A percentile compares a stretch with the other conserved stretches of the same genome.
Conservation (phyloP, 64 coral and sea anemone genomes). For the Orbicella faveolata region DNA sequence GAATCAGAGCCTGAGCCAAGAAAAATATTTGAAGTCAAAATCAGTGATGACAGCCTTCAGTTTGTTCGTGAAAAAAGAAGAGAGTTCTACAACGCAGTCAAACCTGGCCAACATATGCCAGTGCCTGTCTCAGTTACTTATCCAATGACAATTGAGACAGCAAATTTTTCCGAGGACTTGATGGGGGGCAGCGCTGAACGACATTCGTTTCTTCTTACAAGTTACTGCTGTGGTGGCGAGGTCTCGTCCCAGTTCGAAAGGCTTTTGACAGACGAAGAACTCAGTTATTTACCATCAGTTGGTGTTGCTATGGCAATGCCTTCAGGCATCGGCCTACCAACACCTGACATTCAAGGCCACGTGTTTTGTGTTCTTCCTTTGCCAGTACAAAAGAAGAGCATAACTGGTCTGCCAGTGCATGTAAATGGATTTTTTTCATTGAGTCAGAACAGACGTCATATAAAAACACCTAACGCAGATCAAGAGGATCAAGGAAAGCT, state of each 20-base stretch:
- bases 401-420: constrained; percentile 91
- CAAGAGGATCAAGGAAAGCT: constrained; percentile 45
- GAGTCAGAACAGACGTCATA: constrained; percentile 85
- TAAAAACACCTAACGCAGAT: constrained; percentile 83
- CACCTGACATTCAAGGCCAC: constrained; percentile 10
- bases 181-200: too few species aligned
- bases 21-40: constrained; percentile 52
- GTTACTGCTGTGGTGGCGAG: background rate
- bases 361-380: constrained; percentile 92
- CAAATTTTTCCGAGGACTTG: too few species aligned
- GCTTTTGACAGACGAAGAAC: background rate
- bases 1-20: constrained; percentile 11
- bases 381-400: constrained; percentile 75
- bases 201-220: background rate
- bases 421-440: constrained; percentile 94
- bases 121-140: background rate
- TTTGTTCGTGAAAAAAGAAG: constrained; percentile 36
- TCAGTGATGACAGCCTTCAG: constrained; percentile 26
- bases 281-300: constrained; percentile 71
- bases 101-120: too few species aligned
- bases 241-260: background rate
- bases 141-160: background rate
- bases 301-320: constrained; percentile 55
- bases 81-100: constrained; percentile 28
- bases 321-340: background rate